Evolutionary conservation across 2,113 vertebrate genomes (phyloP).

Genomic region (Verasper variegatus): DNA sequence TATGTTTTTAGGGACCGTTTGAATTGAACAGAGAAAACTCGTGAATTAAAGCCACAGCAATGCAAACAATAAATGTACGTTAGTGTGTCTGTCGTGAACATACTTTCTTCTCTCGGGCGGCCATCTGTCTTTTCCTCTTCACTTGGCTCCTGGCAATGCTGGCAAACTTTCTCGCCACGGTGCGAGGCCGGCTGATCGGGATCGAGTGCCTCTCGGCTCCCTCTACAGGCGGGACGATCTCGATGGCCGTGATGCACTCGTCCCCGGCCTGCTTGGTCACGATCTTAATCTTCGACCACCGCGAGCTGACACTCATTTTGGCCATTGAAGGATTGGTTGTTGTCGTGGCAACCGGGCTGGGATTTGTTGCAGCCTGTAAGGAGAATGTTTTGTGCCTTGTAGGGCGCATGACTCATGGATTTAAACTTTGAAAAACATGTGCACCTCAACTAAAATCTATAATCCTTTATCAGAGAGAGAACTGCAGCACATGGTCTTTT

Average conservation of each 20-base stretch:
- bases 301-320: conserved; percentile 83
- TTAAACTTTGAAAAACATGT: no score
- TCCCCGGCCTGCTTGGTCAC: conserved; percentile 95
- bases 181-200: conserved; percentile 86
- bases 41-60: no score
- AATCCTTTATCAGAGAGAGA: no score
- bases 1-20: no score
- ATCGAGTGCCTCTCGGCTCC: conserved; percentile 86
- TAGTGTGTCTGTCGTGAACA: conserved; percentile 10
- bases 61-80: neutral
- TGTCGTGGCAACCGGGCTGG: conserved; percentile 61
- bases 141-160: conserved; percentile 98
- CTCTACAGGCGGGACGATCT: conserved; percentile 89
- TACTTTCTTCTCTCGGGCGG: conserved; percentile 94
- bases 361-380: conserved; percentile 51
- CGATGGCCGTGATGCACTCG: conserved; percentile 95
- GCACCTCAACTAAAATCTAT: no score
- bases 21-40: no score
- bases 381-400: neutral
- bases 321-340: conserved; percentile 25
- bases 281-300: conserved; percentile 98
- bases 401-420: neutral
- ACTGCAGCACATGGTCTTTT: no score
- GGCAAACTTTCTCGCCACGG: conserved; percentile 95
- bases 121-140: conserved; percentile 97